phyloP scores from a whole-genome alignment of 64 coral and sea anemone species.

The Acropora yongei region DNA sequence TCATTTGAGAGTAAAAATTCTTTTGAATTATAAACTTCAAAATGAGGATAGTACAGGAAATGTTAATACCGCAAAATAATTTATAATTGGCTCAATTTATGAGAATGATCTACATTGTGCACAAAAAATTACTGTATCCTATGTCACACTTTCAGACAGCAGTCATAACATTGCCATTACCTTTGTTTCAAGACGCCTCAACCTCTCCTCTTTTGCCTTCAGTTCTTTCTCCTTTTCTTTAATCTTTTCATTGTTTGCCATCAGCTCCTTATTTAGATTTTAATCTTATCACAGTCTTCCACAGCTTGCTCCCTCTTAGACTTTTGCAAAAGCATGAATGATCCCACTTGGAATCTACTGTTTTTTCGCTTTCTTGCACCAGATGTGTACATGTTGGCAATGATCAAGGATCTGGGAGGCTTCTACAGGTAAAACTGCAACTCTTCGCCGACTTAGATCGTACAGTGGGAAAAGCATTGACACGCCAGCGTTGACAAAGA shows the following conservation, averaged over 20 bases:
- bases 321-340: not conserved
- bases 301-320: not conserved
- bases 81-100: not conserved
- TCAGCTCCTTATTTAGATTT: not conserved
- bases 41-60: not conserved
- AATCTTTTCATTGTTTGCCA: not conserved
- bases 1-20: too few relatives aligned
- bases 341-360: not conserved
- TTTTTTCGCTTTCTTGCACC: not conserved
- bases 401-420: not conserved
- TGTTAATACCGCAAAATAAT: constrained; percentile 15
- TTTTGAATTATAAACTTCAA: not conserved
- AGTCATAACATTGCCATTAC: not conserved
- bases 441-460: not conserved
- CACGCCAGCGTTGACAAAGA: too few relatives aligned
- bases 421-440: not conserved
- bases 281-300: not conserved
- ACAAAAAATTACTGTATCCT: too few relatives aligned
- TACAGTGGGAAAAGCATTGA: not conserved
- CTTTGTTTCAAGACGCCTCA: not conserved
- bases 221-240: not conserved
- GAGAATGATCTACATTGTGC: too few relatives aligned
- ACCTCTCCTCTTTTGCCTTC: not conserved
- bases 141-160: too few relatives aligned
- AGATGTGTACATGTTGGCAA: not conserved